A percentile compares a stretch with the other conserved stretches of the same genome.
Conservation (phyloP, 2,797 vertebrate species). For the Antennarius maculatus region DNA sequence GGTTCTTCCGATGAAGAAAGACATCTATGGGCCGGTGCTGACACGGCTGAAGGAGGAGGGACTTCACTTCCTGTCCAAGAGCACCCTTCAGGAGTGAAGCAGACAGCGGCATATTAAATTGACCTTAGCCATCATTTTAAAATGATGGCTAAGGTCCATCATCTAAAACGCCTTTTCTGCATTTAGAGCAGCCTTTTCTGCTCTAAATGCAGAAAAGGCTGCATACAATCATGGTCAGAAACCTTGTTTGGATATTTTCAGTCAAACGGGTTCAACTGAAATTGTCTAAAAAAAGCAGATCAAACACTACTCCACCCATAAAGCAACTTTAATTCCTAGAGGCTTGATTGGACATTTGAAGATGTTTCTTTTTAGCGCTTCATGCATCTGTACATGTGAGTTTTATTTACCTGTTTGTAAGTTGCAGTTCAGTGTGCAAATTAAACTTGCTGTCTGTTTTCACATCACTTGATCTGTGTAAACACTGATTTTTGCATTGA, state of each 20-base stretch:
- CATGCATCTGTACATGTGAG: too few species aligned
- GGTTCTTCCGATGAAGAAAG: slow-evolving; percentile 88
- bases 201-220: slow-evolving; percentile 4
- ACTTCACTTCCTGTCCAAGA: slow-evolving; percentile 83
- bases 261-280: neutral
- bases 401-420: too few species aligned
- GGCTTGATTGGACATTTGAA: too few species aligned
- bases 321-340: too few species aligned
- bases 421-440: neutral
- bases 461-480: neutral
- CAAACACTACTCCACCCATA: too few species aligned
- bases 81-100: slow-evolving; percentile 75
- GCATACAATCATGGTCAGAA: neutral
- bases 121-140: neutral
- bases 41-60: slow-evolving; percentile 89
- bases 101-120: neutral
- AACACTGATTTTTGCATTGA: neutral
- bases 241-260: neutral
- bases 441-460: neutral
- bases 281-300: neutral
- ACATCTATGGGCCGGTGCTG: slow-evolving; percentile 88
- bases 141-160: too few species aligned
- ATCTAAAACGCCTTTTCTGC: too few species aligned
- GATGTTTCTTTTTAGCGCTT: neutral
- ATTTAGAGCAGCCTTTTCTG: too few species aligned